A percentile compares a stretch with the other conserved stretches of the same genome.
Evolutionary conservation across 2,797 vertebrate species (phyloP).

Genomic region (Chaetophractus vellerosus): DNA sequence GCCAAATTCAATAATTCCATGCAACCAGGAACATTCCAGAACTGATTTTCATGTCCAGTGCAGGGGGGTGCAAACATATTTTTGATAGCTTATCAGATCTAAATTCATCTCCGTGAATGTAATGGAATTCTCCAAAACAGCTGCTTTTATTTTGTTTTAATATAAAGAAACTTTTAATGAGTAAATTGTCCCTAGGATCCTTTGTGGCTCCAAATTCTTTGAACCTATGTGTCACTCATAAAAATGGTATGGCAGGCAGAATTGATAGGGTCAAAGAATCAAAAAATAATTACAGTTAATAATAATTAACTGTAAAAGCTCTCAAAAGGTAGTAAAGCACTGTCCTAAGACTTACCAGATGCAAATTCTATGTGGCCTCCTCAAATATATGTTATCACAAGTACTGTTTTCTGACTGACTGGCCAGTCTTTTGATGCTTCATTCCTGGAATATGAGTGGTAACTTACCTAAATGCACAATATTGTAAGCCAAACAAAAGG

Average conservation of each 20-base stretch:
- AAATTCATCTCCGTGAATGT: constrained; percentile 4
- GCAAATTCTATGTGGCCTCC: background rate
- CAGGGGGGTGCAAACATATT: background rate
- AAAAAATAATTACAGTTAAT: background rate
- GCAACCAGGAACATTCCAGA: background rate
- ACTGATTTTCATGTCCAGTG: background rate
- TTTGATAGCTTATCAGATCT: background rate
- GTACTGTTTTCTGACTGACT: background rate
- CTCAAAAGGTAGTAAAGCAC: background rate
- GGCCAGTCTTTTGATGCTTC: background rate
- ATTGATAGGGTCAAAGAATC: background rate
- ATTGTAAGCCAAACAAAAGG: constrained; percentile 22
- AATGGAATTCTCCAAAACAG: constrained; percentile 23
- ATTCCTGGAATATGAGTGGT: background rate
- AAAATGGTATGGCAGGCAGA: background rate
- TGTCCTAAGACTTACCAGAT: background rate
- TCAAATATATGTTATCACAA: background rate
- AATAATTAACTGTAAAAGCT: constrained; percentile 4
- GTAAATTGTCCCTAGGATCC: constrained; percentile 4
- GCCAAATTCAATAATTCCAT: background rate
- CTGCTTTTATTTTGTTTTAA: background rate
- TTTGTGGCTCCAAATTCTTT: constrained; percentile 47
- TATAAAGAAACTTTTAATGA: background rate
- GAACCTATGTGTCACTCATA: background rate
- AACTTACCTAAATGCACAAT: background rate